phyloP scores from a whole-genome alignment of 1,140 invertebrate species.

The Cheumatopsyche charites region DNA sequence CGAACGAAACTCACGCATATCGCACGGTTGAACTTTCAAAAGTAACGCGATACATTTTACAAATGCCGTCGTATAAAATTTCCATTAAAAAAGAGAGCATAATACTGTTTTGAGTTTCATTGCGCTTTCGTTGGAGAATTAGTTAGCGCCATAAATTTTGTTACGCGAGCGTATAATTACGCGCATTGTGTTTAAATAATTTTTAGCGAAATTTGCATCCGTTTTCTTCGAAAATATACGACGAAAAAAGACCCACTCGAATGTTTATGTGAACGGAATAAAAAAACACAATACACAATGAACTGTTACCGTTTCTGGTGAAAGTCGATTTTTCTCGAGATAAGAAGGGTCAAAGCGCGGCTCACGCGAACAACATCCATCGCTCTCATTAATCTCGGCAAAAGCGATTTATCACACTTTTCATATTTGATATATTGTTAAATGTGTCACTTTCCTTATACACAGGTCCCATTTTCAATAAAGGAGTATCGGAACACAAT shows the following conservation, averaged over 20 bases:
- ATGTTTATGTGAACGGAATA: not conserved
- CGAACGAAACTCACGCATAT: too few species aligned
- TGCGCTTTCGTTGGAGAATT: too few species aligned
- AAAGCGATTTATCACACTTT: not conserved
- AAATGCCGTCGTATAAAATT: conserved; percentile 5
- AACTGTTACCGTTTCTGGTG: not conserved
- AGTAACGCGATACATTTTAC: not conserved
- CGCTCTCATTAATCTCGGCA: conserved; percentile 9
- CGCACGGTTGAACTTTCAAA: not conserved
- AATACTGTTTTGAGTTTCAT: too few species aligned
- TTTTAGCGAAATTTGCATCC: too few species aligned
- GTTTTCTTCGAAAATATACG: not conserved
- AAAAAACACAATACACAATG: conserved; percentile 14
- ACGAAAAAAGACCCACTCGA: not conserved
- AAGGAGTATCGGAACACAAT: conserved; percentile 30
- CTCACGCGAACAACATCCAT: not conserved
- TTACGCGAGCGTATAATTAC: not conserved
- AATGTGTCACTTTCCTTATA: not conserved
- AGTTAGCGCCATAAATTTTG: conserved; percentile 3
- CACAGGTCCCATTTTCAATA: conserved; percentile 43
- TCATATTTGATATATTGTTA: not conserved
- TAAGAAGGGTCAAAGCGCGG: conserved; percentile 6
- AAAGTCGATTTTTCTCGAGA: conserved; percentile 11
- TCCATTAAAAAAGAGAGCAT: not conserved
- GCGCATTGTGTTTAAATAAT: too few species aligned